Percentiles rank a stretch among this genome's conserved stretches.
These are phyloP conservation scores for Eueremaeus valkanovi DNA, from an alignment of 2,888 invertebrate genomes.

Conservation along the genomic window DNA sequence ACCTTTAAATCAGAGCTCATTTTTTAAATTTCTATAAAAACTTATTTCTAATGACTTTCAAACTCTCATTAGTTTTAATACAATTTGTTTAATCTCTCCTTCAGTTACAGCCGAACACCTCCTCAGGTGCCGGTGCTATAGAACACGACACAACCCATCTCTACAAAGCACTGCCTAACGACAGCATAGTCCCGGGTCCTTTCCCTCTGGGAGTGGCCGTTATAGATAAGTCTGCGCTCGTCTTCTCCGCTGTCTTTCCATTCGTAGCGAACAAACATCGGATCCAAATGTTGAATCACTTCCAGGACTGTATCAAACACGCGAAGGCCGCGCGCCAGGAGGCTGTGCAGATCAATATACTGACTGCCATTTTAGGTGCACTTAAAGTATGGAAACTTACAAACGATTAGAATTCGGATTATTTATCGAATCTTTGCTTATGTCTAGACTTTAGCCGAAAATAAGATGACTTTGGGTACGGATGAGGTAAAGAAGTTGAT, in stretches of 20 bases:
- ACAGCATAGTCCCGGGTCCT: constrained; percentile 66
- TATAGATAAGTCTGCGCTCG: constrained; percentile 84
- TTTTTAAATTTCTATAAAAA: constrained; percentile 2
- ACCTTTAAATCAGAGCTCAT: too few relatives aligned
- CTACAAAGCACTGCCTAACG: constrained; percentile 62
- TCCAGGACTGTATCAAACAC: constrained; percentile 82
- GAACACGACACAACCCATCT: constrained; percentile 94
- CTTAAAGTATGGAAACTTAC: constrained; percentile 62
- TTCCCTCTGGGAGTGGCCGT: constrained; percentile 92
- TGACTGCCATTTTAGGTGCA: constrained; percentile 85
- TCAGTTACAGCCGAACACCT: constrained; percentile 88
- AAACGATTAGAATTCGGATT: not conserved
- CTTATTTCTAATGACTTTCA: too few relatives aligned
- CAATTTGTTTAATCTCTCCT: constrained; percentile 43
- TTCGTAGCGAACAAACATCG: constrained; percentile 92
- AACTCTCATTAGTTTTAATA: constrained; percentile 44
- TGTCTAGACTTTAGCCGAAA: constrained; percentile 69
- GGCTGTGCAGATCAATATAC: constrained; percentile 92
- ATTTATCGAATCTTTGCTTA: constrained; percentile 30
- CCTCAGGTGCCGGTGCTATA: constrained; percentile 89
- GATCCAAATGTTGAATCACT: constrained; percentile 95
- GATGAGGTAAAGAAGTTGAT: constrained; percentile 78
- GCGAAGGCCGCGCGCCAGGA: constrained; percentile 86
- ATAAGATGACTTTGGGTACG: constrained; percentile 73
- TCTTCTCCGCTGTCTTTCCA: constrained; percentile 92